phyloP scores from a whole-genome alignment of 2,113 vertebrate genomes.

The Suncus etruscus region DNA sequence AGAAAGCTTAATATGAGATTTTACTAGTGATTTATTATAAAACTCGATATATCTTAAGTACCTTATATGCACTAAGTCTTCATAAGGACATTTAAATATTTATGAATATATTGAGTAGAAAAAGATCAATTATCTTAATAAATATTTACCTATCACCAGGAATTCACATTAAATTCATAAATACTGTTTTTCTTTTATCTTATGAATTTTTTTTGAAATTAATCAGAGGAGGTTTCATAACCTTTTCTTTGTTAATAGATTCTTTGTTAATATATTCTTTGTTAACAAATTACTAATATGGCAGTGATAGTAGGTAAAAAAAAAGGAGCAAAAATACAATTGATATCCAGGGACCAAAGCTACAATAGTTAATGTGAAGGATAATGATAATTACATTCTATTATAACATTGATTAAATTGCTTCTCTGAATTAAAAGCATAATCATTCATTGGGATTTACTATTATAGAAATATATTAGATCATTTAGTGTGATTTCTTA shows the following conservation, averaged over 20 bases:
- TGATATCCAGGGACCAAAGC: slow-evolving; percentile 60
- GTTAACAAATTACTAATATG: slow-evolving; percentile 40
- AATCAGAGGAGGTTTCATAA: slow-evolving; percentile 21
- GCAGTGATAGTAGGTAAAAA: slow-evolving; percentile 40
- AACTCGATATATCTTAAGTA: neutral
- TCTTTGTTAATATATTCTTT: neutral
- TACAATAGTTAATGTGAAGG: slow-evolving; percentile 67
- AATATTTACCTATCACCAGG: neutral
- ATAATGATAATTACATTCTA: slow-evolving; percentile 77
- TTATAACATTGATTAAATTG: slow-evolving; percentile 73
- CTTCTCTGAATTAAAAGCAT: slow-evolving; percentile 64
- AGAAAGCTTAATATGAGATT: neutral
- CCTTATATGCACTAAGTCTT: neutral
- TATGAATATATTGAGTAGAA: neutral
- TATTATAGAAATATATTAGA: slow-evolving; percentile 64
- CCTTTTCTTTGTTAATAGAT: slow-evolving; percentile 39
- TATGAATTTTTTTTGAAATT: slow-evolving; percentile 37
- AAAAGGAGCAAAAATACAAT: slow-evolving; percentile 40
- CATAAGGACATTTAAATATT: slow-evolving; percentile 36
- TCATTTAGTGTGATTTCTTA: neutral
- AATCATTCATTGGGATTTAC: slow-evolving; percentile 67
- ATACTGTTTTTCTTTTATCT: slow-evolving; percentile 11
- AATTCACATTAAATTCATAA: slow-evolving; percentile 10
- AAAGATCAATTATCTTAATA: neutral
- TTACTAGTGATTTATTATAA: neutral